These are phyloP conservation scores for Drosophila lacicola DNA, from an alignment of 2,888 invertebrate species.

Conservation along the genomic window DNA sequence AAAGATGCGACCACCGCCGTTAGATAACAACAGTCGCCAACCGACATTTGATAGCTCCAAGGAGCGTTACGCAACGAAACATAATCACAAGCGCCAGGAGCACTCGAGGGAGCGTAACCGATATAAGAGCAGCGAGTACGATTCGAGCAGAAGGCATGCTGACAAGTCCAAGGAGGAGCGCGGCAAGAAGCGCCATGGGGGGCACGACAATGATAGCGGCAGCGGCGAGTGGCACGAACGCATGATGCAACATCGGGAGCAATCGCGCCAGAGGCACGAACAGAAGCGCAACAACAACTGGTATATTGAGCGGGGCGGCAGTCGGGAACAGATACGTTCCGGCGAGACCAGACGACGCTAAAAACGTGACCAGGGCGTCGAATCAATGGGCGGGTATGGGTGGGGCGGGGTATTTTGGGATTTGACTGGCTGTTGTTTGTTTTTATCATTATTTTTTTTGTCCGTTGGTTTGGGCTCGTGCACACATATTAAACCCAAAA, in stretches of 20 bases:
- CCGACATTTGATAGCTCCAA: slow-evolving; percentile 4
- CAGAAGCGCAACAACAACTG: slow-evolving; percentile 79
- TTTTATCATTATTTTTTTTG: too few species aligned
- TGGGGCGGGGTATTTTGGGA: neutral
- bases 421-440: too few species aligned
- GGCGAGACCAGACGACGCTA: slow-evolving; percentile 47
- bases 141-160: slow-evolving; percentile 40
- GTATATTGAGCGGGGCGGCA: slow-evolving; percentile 82
- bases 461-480: neutral
- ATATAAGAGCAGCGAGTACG: slow-evolving; percentile 34
- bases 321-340: slow-evolving; percentile 79
- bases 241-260: slow-evolving; percentile 81
- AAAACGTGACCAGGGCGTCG: neutral
- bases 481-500: slow-evolving; percentile 16
- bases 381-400: neutral
- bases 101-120: slow-evolving; percentile 38
- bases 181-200: slow-evolving; percentile 12
- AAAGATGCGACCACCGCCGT: neutral
- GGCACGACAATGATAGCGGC: slow-evolving; percentile 47
- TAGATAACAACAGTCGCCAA: neutral
- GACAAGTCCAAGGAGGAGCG: slow-evolving; percentile 33
- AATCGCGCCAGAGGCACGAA: slow-evolving; percentile 68
- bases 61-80: slow-evolving; percentile 20
- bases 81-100: slow-evolving; percentile 24
- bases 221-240: slow-evolving; percentile 81